Evolutionary conservation across 1,140 invertebrate species (phyloP), one percentile per base, ranked within the genome.

Genomic region (Conopomorpha cramerella): DNA sequence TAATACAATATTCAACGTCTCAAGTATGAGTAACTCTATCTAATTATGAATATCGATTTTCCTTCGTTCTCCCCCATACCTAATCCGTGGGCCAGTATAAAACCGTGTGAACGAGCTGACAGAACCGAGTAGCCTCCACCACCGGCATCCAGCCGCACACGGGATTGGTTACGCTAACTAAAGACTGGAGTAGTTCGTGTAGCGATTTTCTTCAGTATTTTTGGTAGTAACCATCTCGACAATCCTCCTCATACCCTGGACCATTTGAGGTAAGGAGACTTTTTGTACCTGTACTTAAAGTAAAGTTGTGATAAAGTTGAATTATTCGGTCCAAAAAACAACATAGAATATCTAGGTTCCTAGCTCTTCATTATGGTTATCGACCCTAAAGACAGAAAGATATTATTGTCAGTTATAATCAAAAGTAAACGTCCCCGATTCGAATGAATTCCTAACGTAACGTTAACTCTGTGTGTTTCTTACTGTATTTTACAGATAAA

Each of bases 121-220:
- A 41, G 55, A 47, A 39, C 36, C 55, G 73, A 79, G 77, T 77
- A 71, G 67, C 67, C 66, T 67, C 65, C 55, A 51, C 60, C 35
- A 23, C 43, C 35, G 39, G 39, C 54, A 50, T 33, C 56, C 52
- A 48, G 52, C 56, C 56, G 49, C 43, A 31, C 34, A 41, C 45
- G 67, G 52, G 70, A 62, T 65, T 50, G 68, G 66, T 66, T 67
- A 61, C 54, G 57, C 42, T 53, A 59, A 66, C 46, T 62, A 58
- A 70, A 65, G 65, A 65, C 76, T 79, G 76, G 63, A 79, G 76
- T 79, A 79, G 76, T 79, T 79, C 76, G 71, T 68, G 39, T 41
- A 55, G 51, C 68, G 77, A 77, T 79, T 79, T 79, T 76, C 77
- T 79, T 79, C 77, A 79, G 77, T 77, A 67, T 66, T 76, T 63